phyloP scores from a whole-genome alignment of 1,140 invertebrate genomes.

The Archivesica marissinica region DNA sequence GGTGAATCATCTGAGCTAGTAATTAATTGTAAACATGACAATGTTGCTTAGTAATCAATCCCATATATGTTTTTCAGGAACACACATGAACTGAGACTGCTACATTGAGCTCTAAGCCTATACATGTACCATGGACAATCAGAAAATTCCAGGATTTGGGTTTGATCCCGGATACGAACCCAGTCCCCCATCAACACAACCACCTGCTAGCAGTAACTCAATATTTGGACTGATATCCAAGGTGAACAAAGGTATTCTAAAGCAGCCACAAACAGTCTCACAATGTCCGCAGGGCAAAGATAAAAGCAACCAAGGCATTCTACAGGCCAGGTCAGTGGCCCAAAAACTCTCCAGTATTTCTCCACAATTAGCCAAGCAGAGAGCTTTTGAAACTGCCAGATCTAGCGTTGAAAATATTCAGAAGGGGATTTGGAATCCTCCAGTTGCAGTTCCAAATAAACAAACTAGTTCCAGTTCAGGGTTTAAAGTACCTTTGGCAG shows the following conservation, averaged over 20 bases:
- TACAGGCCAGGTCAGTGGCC: conserved; percentile 20
- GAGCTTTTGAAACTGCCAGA: conserved; percentile 28
- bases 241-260: conserved; percentile 37
- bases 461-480: neutral
- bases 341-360: conserved; percentile 3
- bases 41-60: too few species aligned
- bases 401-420: conserved; percentile 40
- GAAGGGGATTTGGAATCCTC: conserved; percentile 10
- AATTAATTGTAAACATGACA: too few species aligned
- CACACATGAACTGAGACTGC: too few species aligned
- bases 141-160: conserved; percentile 41
- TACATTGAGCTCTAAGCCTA: too few species aligned
- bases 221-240: conserved; percentile 46
- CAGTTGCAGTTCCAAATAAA: neutral
- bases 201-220: conserved; percentile 29
- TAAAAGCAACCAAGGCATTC: neutral
- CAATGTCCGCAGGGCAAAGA: neutral
- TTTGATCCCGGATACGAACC: conserved; percentile 51
- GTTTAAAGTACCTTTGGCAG: conserved; percentile 21
- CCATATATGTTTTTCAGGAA: too few species aligned
- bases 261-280: neutral
- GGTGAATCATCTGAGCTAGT: too few species aligned
- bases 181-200: neutral
- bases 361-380: neutral
- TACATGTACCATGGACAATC: too few species aligned